Conservation (phyloP, 2,888 invertebrate species). For the Phaonia tiefii region DNA sequence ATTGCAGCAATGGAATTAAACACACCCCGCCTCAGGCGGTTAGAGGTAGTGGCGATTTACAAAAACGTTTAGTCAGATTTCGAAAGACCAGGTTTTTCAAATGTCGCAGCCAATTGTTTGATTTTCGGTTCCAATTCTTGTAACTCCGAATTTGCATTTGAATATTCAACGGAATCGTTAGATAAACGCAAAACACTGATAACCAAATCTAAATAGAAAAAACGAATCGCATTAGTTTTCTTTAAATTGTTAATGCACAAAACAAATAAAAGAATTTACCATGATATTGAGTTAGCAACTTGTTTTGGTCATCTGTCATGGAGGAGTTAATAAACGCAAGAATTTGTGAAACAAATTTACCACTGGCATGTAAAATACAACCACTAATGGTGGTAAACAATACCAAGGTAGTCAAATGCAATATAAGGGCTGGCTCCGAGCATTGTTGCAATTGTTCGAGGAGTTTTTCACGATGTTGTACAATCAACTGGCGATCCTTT, state of each 20-base stretch:
- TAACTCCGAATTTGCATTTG: constrained; percentile 80
- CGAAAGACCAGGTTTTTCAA: constrained; percentile 75
- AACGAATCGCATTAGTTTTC: neutral
- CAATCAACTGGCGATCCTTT: constrained; percentile 88
- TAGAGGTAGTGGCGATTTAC: neutral
- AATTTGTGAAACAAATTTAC: constrained; percentile 93
- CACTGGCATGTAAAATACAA: constrained; percentile 94
- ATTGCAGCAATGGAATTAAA: constrained; percentile 36
- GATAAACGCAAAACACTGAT: constrained; percentile 83
- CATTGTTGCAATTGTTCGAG: constrained; percentile 88
- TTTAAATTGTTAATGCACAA: too few relatives aligned
- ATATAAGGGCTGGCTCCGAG: constrained; percentile 88
- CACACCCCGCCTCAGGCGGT: constrained; percentile 24
- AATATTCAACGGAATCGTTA: constrained; percentile 81
- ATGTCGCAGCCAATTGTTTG: constrained; percentile 74
- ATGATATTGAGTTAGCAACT: constrained; percentile 87
- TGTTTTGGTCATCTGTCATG: constrained; percentile 85
- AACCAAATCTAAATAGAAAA: constrained; percentile 83
- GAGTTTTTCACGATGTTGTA: constrained; percentile 90
- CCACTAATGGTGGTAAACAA: constrained; percentile 91
- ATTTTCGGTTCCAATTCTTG: constrained; percentile 72
- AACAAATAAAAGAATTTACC: constrained; percentile 85
- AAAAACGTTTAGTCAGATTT: constrained; percentile 75
- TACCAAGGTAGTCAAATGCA: constrained; percentile 89
- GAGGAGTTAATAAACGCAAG: constrained; percentile 87